Evolutionary conservation across 2,797 vertebrate genomes (phyloP).

Genomic region (Myioborus melanocephalus): DNA sequence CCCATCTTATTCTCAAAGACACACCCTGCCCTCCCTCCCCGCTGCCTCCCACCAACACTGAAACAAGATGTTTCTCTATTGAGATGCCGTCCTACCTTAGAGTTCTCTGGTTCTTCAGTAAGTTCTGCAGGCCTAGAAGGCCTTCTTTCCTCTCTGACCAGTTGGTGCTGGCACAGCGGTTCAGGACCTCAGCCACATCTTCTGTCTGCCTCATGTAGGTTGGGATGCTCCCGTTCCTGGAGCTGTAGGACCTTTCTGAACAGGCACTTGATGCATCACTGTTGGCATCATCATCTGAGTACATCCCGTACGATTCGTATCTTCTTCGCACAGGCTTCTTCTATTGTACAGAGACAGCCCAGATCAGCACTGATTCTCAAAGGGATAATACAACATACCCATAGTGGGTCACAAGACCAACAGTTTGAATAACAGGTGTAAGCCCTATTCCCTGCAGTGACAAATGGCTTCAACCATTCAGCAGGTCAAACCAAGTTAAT

Average conservation of each 20-base stretch:
- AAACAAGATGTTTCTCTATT: not conserved
- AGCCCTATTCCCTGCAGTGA: not conserved
- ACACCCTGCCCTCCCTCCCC: not conserved
- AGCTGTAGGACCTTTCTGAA: constrained; percentile 94
- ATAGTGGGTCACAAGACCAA: rapidly evolving
- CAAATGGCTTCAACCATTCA: not conserved
- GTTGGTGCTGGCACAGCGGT: constrained; percentile 94
- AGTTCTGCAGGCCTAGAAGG: constrained; percentile 89
- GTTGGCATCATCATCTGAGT: constrained; percentile 95
- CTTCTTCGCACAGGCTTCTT: constrained; percentile 93
- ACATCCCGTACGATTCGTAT: constrained; percentile 92
- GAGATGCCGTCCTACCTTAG: constrained; percentile 79
- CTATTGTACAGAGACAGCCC: constrained; percentile 66
- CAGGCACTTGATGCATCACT: constrained; percentile 96
- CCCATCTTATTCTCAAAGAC: not conserved
- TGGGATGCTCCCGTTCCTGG: constrained; percentile 92
- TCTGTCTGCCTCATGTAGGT: constrained; percentile 97
- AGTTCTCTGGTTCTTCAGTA: constrained; percentile 92
- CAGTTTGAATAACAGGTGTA: not conserved
- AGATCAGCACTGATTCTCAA: not conserved
- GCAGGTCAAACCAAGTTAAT: not conserved
- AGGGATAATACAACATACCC: rapidly evolving
- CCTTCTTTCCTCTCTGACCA: constrained; percentile 98
- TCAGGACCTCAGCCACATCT: constrained; percentile 95
- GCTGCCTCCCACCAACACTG: not conserved